Percentiles rank a stretch among this genome's conserved stretches.
Evolutionary conservation across 2,113 vertebrate genomes (phyloP).

Genomic region (Psammodynastes pulverulentus): DNA sequence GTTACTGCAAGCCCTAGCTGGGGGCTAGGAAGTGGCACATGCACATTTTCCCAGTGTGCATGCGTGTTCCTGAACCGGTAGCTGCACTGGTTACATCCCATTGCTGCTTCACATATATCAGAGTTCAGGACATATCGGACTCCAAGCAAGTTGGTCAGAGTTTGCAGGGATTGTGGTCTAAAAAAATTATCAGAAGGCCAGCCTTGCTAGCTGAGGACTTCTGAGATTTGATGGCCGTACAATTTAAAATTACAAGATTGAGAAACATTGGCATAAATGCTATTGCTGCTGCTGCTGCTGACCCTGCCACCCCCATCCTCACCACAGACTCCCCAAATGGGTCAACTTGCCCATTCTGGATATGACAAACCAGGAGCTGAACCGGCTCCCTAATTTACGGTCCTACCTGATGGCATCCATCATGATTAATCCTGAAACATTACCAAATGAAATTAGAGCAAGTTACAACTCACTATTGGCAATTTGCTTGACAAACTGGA

Average conservation of each 20-base stretch:
- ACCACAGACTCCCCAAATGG: background rate
- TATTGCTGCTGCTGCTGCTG: background rate
- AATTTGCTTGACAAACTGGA: slow-evolving; percentile 52
- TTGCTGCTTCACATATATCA: background rate
- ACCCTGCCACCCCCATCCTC: background rate
- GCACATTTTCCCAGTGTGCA: too few relatives aligned
- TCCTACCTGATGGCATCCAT: background rate
- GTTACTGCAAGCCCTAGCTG: too few relatives aligned
- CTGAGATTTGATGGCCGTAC: background rate
- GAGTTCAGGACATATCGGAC: background rate
- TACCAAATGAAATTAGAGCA: slow-evolving; percentile 23
- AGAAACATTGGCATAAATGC: background rate
- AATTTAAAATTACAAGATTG: background rate
- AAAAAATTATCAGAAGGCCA: background rate
- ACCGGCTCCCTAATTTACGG: background rate
- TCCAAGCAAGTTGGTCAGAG: background rate
- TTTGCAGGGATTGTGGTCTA: background rate
- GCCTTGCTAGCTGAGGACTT: background rate
- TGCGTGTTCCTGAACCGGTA: too few relatives aligned
- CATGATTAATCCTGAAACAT: slow-evolving; percentile 41
- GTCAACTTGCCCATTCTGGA: background rate
- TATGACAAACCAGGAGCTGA: background rate
- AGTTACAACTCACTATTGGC: slow-evolving; percentile 46
- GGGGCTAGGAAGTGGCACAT: too few relatives aligned
- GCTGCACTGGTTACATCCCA: too few relatives aligned